Conservation (phyloP, 2,797 vertebrate species). For the Hoplostethus atlanticus region DNA sequence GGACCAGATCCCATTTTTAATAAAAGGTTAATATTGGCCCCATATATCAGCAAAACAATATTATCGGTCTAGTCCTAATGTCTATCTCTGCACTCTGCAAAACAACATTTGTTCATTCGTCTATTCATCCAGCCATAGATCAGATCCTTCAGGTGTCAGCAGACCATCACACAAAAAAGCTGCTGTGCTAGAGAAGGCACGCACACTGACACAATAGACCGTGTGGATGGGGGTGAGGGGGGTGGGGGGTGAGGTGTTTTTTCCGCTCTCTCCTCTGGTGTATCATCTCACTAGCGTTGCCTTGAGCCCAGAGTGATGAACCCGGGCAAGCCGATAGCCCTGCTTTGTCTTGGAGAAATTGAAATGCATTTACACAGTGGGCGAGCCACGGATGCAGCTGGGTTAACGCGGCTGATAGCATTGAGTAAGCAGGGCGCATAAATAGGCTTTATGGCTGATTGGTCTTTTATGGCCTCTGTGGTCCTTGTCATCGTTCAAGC, state of each 20-base stretch:
- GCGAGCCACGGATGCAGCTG: slow-evolving; percentile 35
- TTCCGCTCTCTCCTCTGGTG: slow-evolving; percentile 61
- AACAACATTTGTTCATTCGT: no score
- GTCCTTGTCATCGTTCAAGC: slow-evolving; percentile 62
- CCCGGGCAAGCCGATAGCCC: slow-evolving; percentile 49
- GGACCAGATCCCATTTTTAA: no score
- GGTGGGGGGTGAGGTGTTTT: slow-evolving; percentile 57
- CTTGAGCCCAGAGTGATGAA: slow-evolving; percentile 46
- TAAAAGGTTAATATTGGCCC: no score
- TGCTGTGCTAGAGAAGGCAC: slow-evolving; percentile 35
- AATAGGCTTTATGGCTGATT: slow-evolving; percentile 61
- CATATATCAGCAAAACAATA: no score
- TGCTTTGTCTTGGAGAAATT: slow-evolving; percentile 58
- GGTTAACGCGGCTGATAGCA: slow-evolving; percentile 57
- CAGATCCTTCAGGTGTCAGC: slow-evolving; percentile 18
- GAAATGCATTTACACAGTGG: slow-evolving; percentile 47
- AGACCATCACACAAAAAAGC: slow-evolving; percentile 20
- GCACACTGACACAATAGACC: slow-evolving; percentile 49
- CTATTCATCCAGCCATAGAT: neutral
- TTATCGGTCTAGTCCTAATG: no score
- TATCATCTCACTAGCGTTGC: slow-evolving; percentile 50
- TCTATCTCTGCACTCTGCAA: no score
- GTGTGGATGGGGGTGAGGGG: slow-evolving; percentile 3
- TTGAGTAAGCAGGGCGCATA: slow-evolving; percentile 54
- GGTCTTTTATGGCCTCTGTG: slow-evolving; percentile 62